phyloP scores from a whole-genome alignment of 2,888 invertebrate species.

The Punctoribates punctum region DNA sequence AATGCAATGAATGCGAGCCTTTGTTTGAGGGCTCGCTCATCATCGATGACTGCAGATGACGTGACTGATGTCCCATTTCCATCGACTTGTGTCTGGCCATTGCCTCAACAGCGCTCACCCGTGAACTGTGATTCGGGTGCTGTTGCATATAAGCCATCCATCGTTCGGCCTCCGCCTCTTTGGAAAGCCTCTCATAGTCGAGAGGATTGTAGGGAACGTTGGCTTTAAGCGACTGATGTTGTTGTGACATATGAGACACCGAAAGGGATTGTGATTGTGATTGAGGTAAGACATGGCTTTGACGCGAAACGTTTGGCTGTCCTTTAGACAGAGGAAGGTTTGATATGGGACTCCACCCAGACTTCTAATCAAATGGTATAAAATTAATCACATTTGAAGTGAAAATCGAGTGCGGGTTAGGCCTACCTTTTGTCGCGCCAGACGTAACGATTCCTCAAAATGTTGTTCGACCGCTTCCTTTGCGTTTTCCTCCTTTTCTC shows the following conservation, averaged over 20 bases:
- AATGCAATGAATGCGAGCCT: constrained; percentile 7
- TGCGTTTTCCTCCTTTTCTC: constrained; percentile 45
- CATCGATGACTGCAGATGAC: constrained; percentile 13
- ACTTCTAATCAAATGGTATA: constrained; percentile 31
- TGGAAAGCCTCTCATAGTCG: constrained; percentile 35
- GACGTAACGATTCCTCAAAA: constrained; percentile 77
- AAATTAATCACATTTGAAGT: background rate
- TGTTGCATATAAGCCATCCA: constrained; percentile 45
- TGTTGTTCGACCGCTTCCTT: constrained; percentile 72
- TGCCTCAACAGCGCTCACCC: background rate
- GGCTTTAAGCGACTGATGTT: constrained; percentile 18
- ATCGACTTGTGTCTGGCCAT: background rate
- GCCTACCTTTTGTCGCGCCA: constrained; percentile 70
- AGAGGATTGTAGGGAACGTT: constrained; percentile 5
- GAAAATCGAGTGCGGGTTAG: constrained; percentile 40
- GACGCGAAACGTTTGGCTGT: constrained; percentile 32
- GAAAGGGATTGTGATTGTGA: background rate
- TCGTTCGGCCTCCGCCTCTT: constrained; percentile 43
- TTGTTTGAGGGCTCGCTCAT: constrained; percentile 1
- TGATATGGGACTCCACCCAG: constrained; percentile 46
- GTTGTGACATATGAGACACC: background rate
- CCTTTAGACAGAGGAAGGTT: constrained; percentile 41
- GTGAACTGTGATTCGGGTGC: constrained; percentile 8
- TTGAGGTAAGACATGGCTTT: constrained; percentile 38
- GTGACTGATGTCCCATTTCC: constrained; percentile 18